phyloP scores from a whole-genome alignment of 2,888 invertebrate genomes.

The Odontomyia ornata region DNA sequence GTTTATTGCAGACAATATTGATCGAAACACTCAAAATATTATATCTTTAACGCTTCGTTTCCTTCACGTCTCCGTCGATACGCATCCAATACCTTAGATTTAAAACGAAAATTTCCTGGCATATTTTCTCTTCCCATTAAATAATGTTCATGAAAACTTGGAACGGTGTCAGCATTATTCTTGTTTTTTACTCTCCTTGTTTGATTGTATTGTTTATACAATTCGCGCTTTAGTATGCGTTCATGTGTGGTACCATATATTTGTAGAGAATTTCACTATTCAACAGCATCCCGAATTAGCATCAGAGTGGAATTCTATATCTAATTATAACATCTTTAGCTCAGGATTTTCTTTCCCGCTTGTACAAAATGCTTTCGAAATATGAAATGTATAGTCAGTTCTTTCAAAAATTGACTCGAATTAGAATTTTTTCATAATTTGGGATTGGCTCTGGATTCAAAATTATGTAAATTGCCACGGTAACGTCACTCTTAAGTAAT shows the following conservation, averaged over 20 bases:
- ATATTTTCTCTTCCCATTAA: slow-evolving; percentile 22
- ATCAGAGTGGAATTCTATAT: slow-evolving; percentile 37
- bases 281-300: slow-evolving; percentile 32
- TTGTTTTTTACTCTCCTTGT: neutral
- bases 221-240: slow-evolving; percentile 10
- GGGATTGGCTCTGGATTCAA: too few species aligned
- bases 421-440: neutral
- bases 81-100: neutral
- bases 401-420: neutral
- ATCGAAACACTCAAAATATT: neutral
- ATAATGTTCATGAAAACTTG: slow-evolving; percentile 25
- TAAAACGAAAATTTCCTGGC: slow-evolving; percentile 12
- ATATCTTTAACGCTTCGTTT: neutral
- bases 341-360: neutral
- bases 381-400: neutral
- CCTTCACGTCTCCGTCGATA: neutral
- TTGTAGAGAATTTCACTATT: slow-evolving; percentile 20
- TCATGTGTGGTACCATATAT: slow-evolving; percentile 27
- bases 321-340: neutral
- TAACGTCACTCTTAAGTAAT: too few species aligned
- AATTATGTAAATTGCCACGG: too few species aligned
- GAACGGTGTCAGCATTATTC: slow-evolving; percentile 2
- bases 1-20: slow-evolving; percentile 7
- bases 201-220: slow-evolving; percentile 34
- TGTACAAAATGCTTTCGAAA: neutral